Conservation (phyloP, 2,888 invertebrate genomes). For the Agonopterix alstromeriana region DNA sequence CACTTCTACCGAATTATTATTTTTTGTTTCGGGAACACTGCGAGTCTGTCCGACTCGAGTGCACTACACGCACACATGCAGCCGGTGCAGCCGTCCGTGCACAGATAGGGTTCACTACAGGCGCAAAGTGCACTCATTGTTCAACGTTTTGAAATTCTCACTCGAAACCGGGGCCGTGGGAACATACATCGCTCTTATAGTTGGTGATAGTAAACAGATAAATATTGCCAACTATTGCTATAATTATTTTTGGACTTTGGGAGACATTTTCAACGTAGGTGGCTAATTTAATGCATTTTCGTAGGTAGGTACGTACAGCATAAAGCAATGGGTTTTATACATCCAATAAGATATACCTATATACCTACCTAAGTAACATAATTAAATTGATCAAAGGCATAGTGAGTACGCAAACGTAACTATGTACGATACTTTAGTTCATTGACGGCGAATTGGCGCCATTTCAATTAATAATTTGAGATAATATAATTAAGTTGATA, state of each 20-base stretch:
- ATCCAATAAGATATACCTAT: too few species aligned
- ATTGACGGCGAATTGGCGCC: conserved; percentile 45
- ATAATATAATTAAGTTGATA: too few species aligned
- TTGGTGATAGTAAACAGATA: neutral
- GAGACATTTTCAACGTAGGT: too few species aligned
- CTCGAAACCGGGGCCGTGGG: conserved; percentile 58
- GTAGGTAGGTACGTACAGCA: too few species aligned
- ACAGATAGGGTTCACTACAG: conserved; percentile 28
- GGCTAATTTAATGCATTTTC: too few species aligned
- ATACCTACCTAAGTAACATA: too few species aligned
- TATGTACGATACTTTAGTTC: conserved; percentile 15
- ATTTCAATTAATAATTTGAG: conserved; percentile 6
- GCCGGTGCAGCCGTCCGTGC: conserved; percentile 23
- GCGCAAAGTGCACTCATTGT: conserved; percentile 56
- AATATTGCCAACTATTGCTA: neutral
- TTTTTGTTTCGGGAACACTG: neutral
- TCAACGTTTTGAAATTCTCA: conserved; percentile 63
- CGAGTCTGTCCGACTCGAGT: conserved; percentile 18
- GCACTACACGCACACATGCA: conserved; percentile 27
- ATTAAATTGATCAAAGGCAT: too few species aligned
- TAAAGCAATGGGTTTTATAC: too few species aligned
- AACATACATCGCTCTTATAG: conserved; percentile 29
- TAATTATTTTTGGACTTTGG: too few species aligned
- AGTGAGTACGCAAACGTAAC: too few species aligned
- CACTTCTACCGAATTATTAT: too few species aligned